A percentile compares a stretch with the other conserved stretches of the same genome.
Conservation (phyloP, 2,888 invertebrate species). For the Aphodius sticticus region DNA sequence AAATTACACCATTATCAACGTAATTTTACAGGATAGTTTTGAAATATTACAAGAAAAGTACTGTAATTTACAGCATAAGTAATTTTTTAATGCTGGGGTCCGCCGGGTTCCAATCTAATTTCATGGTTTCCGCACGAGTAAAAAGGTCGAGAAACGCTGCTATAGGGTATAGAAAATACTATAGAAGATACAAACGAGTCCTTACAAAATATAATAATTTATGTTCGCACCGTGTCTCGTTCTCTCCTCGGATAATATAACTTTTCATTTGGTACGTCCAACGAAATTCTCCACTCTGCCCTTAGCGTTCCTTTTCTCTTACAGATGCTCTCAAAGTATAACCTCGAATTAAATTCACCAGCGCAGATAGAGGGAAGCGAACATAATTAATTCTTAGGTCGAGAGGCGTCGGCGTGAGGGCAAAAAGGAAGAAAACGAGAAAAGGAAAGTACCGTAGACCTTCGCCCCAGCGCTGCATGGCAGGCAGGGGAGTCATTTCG, state of each 20-base stretch:
- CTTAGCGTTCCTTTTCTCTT: neutral
- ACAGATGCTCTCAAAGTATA: neutral
- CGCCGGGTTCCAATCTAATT: no score
- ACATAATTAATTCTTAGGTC: neutral
- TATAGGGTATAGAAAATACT: no score
- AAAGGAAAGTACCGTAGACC: conserved; percentile 4
- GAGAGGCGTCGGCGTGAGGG: neutral
- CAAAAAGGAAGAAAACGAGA: conserved; percentile 4
- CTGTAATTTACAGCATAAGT: no score
- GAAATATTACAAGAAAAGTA: no score
- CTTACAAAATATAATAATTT: no score
- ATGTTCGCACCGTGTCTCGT: neutral
- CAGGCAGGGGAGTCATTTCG: neutral
- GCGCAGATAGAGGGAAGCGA: neutral
- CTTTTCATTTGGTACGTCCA: neutral
- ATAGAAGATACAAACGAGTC: no score
- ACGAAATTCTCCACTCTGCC: neutral
- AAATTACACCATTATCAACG: no score
- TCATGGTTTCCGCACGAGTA: no score
- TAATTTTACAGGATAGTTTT: no score
- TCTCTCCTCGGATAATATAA: neutral
- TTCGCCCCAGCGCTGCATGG: neutral
- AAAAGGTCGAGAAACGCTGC: no score
- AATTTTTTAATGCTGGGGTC: no score
- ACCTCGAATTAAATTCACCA: neutral